Evolutionary conservation across 1,140 invertebrate species (phyloP).

Genomic region (Hypsibius dujardini): DNA sequence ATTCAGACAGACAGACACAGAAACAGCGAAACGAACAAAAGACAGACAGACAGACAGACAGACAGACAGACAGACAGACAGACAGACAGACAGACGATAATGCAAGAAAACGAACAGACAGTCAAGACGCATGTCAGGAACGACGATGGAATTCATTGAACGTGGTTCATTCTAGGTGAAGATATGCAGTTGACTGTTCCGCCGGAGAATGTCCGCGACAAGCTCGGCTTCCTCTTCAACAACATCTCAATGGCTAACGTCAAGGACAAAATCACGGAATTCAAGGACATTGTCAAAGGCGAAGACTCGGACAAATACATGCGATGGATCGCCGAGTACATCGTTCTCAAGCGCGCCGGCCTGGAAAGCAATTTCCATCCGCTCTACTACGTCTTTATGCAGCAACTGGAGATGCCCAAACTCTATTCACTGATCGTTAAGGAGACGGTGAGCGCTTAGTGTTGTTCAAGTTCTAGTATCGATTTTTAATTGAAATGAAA

Average conservation of each 20-base stretch:
- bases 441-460: slow-evolving; percentile 87
- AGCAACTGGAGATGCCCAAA: slow-evolving; percentile 60
- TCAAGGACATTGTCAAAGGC: slow-evolving; percentile 73
- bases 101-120: too few species aligned
- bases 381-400: slow-evolving; percentile 87
- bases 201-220: slow-evolving; percentile 67
- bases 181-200: slow-evolving; percentile 49
- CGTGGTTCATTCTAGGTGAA: too few species aligned
- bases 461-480: too few species aligned
- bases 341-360: slow-evolving; percentile 94
- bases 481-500: too few species aligned
- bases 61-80: too few species aligned
- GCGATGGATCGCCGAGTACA: slow-evolving; percentile 87
- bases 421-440: slow-evolving; percentile 68
- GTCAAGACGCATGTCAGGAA: too few species aligned
- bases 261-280: slow-evolving; percentile 39
- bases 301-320: slow-evolving; percentile 50
- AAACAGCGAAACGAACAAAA: too few species aligned
- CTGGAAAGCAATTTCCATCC: slow-evolving; percentile 96
- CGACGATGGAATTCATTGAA: too few species aligned
- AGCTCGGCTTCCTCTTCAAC: slow-evolving; percentile 98
- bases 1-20: too few species aligned
- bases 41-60: too few species aligned
- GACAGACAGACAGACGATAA: too few species aligned
- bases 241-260: slow-evolving; percentile 91